Evolutionary conservation across 2,113 vertebrate species (phyloP), one percentile per base, ranked within the genome.

Genomic region (Rhinolophus sinicus): DNA sequence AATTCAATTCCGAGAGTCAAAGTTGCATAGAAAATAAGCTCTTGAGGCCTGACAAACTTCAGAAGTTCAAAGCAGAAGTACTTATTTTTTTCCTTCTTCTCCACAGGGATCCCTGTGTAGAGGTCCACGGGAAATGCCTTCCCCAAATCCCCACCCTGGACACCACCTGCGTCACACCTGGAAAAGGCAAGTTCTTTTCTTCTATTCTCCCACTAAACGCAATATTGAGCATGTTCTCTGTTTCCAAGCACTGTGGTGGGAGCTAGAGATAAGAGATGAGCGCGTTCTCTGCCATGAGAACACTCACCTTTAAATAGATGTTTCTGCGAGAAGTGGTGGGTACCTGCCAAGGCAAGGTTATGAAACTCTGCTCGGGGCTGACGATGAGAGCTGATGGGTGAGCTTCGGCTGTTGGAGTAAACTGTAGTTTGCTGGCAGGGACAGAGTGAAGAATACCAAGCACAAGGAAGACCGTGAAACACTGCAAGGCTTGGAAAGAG

Each of bases 111-210:
- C 26, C 35, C 26, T 40, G 15, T 56, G 35, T 21, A 8, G 13
- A 78, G 70, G 72, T 16, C 6, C 44, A 24, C 5, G n/a, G 47
- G 24, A 67, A 30, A 88, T 10, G 5, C 8, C 4, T 60, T 75
- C 6, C n/a, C 1, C 33, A 33, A 1, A 1, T 65, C 18, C 6
- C 26, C 3, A 3, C 3, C n/a, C 11, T 2, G 5, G 35, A 8
- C 5, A 12, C 81, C 44, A 35, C 9, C 3, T 30, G 4, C 33
- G 52, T 22, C 12, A n/a, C 0, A 8, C 15, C 35, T 9, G 33
- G 12, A 40, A 40, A 54, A 50, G 2, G 13, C 5, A 73, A 60
- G 22, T 18, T 22, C 47, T 65, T 64, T 85, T 8, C 28, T 81
- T 65, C 21, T 35, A 0, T 24, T 3, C 30, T 60, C 28, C 13